Conservation (phyloP, 2,113 vertebrate genomes). For the Psittacula cyanocephala region DNA sequence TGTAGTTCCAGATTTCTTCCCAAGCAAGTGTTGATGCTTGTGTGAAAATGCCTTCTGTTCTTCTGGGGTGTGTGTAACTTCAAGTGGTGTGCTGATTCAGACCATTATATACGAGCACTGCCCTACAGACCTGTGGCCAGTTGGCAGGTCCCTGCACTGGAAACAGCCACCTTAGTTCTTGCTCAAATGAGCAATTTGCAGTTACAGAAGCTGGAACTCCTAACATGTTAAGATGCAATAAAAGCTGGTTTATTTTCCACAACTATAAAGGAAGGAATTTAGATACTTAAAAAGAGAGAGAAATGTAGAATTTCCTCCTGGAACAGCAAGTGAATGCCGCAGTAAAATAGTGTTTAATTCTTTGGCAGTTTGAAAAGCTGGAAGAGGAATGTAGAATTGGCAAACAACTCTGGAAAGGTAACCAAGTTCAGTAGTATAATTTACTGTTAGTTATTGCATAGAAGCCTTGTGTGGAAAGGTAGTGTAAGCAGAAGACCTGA, state of each 20-base stretch:
- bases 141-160: not conserved
- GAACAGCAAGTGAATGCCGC: not conserved
- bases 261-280: not conserved
- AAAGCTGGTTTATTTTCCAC: not conserved
- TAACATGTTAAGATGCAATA: accelerated
- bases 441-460: not conserved
- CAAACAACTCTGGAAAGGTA: not conserved
- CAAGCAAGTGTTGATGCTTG: not conserved
- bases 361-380: not conserved
- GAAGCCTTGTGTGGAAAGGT: not conserved
- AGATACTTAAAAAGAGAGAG: not conserved
- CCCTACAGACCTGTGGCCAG: not conserved
- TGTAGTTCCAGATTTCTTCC: not conserved
- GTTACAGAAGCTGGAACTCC: not conserved
- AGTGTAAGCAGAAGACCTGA: not conserved
- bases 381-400: not conserved
- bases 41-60: not conserved
- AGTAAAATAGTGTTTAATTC: not conserved
- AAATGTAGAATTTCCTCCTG: not conserved
- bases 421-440: not conserved
- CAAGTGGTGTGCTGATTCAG: not conserved
- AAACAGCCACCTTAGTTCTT: not conserved
- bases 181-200: not conserved
- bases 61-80: not conserved
- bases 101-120: accelerated